Base-by-base conservation (phyloP, 2,888 invertebrate species). In the Rutpela maculata region DNA sequence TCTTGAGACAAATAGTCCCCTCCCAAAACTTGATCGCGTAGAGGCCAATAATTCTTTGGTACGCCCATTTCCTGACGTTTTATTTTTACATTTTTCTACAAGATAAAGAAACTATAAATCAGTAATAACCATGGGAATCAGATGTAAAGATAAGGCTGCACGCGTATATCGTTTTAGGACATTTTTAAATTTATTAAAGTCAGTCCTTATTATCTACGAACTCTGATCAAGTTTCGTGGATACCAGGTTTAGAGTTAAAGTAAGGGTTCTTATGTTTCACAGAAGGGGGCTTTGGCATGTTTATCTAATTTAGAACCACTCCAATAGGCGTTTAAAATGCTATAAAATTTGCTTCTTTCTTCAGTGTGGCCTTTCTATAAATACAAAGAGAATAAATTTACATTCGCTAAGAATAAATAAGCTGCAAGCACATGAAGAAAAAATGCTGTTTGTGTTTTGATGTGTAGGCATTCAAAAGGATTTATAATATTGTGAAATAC, bases 91-190 rank as follows among this genome's bases (percentile, higher is more conserved):
- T 84, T 83, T 84, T 82, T 81, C 77, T 78, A 74, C 65, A 72
- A 82, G 83, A 83, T 83, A 82, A 83, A 81, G 83, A 79, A 81
- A 79, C 78, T 71, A 85, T 85, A 84, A 86, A 86, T 86, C 86
- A 86, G 84, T 84, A 83, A 82, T 79, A 81, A 81, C 81, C 79
- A 75, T 78, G 81, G 81, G 83, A 84, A 80, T 83, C 82, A 82
- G 86, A 85, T 86, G 82, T 84, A 84, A 83, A 84, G 84, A 85
- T 85, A 85, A 78, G 76, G 82, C 77, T 81, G 82, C 83, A 81
- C 80, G 78, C 81, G 83, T 83, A 82, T 81, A 82, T 85, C 79
- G 79, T 83, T 81, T 82, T 77, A 75, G 78, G 79, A 79, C 80
- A 79, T 78, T 78, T 79, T 75, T 79, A 69, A 74, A 81, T 79